Percentiles rank a stretch among this genome's conserved stretches.
phyloP scores from a whole-genome alignment of 2,113 vertebrate species.

The Marmota monax region DNA sequence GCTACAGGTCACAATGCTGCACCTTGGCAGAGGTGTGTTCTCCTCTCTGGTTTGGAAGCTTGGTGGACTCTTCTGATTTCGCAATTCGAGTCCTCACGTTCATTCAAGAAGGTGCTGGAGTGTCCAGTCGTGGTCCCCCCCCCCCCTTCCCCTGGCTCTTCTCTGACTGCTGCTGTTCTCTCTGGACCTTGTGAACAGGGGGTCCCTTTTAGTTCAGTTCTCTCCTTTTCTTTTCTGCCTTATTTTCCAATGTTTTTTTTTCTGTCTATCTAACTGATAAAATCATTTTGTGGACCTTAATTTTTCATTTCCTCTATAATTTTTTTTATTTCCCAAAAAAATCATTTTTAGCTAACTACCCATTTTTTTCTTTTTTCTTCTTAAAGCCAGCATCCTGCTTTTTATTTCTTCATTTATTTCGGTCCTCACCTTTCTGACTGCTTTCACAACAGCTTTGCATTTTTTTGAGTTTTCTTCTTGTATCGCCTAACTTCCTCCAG shows the following conservation, averaged over 20 bases:
- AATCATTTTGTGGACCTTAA: neutral
- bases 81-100: neutral
- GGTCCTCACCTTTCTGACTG: neutral
- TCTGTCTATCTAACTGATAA: neutral
- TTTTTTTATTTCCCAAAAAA: neutral
- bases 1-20: neutral
- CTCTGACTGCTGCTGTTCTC: neutral
- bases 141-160: rapidly evolving
- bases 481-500: no score
- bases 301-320: neutral
- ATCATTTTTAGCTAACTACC: neutral
- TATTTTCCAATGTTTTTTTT: neutral
- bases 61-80: neutral
- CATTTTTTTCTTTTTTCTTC: neutral
- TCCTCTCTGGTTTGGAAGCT: neutral
- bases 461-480: neutral
- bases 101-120: neutral
- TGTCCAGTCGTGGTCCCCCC: neutral
- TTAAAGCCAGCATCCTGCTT: neutral
- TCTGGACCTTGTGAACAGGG: neutral
- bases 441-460: no score
- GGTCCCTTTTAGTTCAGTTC: neutral
- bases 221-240: neutral
- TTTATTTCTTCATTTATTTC: neutral
- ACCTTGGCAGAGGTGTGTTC: neutral